Evolutionary conservation across 2,113 vertebrate genomes (phyloP).

Genomic region (Sapayoa aenigma): DNA sequence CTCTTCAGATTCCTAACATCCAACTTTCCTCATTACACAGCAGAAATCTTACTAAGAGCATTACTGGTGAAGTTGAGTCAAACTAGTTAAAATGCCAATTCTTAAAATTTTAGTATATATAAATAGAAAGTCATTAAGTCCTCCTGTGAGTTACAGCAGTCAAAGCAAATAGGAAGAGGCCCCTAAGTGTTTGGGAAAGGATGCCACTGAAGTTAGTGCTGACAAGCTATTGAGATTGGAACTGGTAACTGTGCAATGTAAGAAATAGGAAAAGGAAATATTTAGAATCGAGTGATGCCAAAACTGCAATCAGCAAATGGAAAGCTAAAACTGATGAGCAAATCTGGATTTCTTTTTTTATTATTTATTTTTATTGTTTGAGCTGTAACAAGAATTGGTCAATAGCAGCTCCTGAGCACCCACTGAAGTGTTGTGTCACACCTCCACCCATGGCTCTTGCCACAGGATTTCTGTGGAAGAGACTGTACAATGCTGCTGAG

Average conservation of each 20-base stretch:
- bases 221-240: neutral
- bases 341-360: conserved; percentile 17
- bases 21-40: neutral
- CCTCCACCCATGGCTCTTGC: neutral
- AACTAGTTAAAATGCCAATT: neutral
- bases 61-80: neutral
- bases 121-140: neutral
- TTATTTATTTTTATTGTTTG: conserved; percentile 53
- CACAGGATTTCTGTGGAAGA: fast-evolving
- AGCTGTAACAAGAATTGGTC: neutral
- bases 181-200: neutral
- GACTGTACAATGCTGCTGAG: fast-evolving
- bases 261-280: conserved; percentile 37
- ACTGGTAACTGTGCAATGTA: neutral
- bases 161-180: neutral
- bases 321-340: conserved; percentile 50
- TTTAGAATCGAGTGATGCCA: conserved; percentile 43
- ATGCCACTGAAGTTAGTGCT: neutral
- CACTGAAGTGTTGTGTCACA: neutral
- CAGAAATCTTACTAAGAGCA: neutral
- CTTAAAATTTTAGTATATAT: neutral
- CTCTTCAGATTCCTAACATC: neutral
- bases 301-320: conserved; percentile 59
- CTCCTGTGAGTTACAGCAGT: neutral
- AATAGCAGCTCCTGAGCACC: neutral